These are phyloP conservation scores for Phymorhynchus buccinoides DNA, from an alignment of 1,140 invertebrate species.

Conservation along the genomic window DNA sequence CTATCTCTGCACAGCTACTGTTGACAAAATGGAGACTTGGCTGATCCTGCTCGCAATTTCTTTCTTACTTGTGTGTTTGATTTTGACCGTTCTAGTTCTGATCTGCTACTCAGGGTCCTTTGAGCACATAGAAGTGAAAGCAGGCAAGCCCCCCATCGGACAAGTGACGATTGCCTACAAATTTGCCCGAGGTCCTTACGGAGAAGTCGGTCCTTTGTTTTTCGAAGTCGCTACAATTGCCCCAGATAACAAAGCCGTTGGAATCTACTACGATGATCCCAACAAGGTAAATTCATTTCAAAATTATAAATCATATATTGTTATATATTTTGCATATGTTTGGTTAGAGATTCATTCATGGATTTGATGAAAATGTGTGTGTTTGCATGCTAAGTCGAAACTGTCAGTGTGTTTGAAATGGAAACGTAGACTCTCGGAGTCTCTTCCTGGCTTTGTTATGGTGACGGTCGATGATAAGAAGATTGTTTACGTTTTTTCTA, in stretches of 20 bases:
- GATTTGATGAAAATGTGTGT: no score
- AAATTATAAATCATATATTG: neutral
- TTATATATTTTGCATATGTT: neutral
- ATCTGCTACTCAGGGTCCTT: constrained; percentile 70
- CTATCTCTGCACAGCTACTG: no score
- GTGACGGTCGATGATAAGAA: neutral
- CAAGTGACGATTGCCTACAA: constrained; percentile 72
- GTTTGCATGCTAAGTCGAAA: no score
- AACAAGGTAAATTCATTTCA: constrained; percentile 63
- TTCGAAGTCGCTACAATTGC: constrained; percentile 68
- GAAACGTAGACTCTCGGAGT: neutral
- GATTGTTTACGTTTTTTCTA: neutral
- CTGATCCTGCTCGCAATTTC: constrained; percentile 55
- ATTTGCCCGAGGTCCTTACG: constrained; percentile 73
- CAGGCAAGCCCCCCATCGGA: constrained; percentile 70
- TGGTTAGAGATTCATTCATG: neutral
- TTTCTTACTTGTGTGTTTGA: constrained; percentile 59
- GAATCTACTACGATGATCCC: constrained; percentile 75
- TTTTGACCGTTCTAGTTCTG: constrained; percentile 63
- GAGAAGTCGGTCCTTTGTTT: constrained; percentile 71
- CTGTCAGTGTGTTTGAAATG: no score
- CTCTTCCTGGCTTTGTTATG: neutral
- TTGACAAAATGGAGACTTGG: constrained; percentile 46
- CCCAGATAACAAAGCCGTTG: constrained; percentile 70
- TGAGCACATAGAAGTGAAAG: constrained; percentile 62